These are phyloP conservation scores for Squalus acanthias DNA, from an alignment of 2,797 vertebrate genomes.

Conservation along the genomic window DNA sequence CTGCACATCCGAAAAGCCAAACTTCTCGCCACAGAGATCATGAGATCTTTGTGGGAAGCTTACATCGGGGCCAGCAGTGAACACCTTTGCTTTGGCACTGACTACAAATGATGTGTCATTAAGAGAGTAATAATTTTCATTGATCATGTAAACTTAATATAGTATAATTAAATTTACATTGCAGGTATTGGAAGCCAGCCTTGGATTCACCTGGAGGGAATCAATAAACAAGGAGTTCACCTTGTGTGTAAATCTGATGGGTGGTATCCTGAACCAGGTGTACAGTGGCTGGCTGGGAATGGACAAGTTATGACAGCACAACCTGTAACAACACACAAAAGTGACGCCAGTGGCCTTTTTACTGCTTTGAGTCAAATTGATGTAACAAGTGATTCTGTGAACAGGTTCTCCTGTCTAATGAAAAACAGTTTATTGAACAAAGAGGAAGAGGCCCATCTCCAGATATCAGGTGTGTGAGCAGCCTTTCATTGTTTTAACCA, in stretches of 20 bases:
- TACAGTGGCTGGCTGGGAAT: slow-evolving; percentile 27
- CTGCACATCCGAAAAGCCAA: too few species aligned
- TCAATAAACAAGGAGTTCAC: too few species aligned
- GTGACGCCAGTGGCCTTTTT: slow-evolving; percentile 32
- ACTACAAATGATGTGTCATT: too few species aligned
- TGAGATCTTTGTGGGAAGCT: too few species aligned
- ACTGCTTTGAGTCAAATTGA: not conserved
- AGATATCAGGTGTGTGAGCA: slow-evolving; percentile 33
- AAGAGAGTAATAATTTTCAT: not conserved
- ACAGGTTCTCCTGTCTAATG: slow-evolving; percentile 13
- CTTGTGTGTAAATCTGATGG: not conserved
- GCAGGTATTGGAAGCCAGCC: slow-evolving; percentile 22
- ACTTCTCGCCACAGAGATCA: too few species aligned
- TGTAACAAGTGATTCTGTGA: not conserved
- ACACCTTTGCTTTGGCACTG: too few species aligned
- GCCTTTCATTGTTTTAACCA: not conserved
- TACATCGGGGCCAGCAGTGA: too few species aligned
- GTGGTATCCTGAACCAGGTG: not conserved
- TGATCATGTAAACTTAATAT: not conserved
- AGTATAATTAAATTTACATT: slow-evolving; percentile 35
- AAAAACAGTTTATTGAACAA: not conserved
- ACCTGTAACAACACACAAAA: not conserved
- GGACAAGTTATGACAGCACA: not conserved
- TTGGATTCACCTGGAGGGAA: slow-evolving; percentile 38
- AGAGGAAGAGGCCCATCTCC: not conserved